Conservation (phyloP, 2,797 vertebrate genomes). For the Sebastolobus alascanus region DNA sequence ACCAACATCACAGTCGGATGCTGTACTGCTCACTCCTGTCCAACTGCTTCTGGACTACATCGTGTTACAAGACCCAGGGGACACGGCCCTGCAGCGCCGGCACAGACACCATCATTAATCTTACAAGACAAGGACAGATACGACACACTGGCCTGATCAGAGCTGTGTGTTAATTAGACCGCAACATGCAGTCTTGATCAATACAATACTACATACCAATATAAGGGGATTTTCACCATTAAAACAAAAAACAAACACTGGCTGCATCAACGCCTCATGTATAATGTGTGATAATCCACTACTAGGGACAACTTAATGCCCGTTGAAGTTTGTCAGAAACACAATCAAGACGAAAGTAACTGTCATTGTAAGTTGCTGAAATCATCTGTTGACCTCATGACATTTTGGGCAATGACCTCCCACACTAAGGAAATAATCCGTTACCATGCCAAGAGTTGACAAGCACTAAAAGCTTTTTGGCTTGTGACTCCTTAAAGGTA, state of each 20-base stretch:
- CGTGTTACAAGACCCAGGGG: slow-evolving; percentile 56
- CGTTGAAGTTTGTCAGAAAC: background rate
- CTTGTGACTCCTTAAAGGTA: background rate
- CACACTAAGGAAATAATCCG: background rate
- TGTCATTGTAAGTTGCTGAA: background rate
- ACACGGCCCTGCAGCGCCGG: slow-evolving; percentile 17
- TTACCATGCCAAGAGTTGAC: background rate
- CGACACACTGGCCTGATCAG: slow-evolving; percentile 20
- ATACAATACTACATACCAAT: slow-evolving; percentile 25
- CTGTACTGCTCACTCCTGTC: slow-evolving; percentile 63
- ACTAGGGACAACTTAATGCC: background rate
- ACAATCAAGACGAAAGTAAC: background rate
- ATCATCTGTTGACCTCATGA: background rate
- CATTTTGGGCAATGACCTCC: background rate
- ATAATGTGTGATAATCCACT: slow-evolving; percentile 9
- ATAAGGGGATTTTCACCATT: background rate
- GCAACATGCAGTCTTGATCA: slow-evolving; percentile 44
- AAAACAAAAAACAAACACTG: background rate
- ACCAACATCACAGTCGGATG: slow-evolving; percentile 43
- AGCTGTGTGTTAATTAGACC: slow-evolving; percentile 42
- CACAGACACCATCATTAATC: slow-evolving; percentile 63
- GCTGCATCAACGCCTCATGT: background rate
- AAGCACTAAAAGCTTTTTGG: background rate
- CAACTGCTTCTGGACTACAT: slow-evolving; percentile 60
- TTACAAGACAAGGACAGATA: slow-evolving; percentile 61